Conservation (phyloP, 2,888 invertebrate genomes). For the Drosophila lacicola region DNA sequence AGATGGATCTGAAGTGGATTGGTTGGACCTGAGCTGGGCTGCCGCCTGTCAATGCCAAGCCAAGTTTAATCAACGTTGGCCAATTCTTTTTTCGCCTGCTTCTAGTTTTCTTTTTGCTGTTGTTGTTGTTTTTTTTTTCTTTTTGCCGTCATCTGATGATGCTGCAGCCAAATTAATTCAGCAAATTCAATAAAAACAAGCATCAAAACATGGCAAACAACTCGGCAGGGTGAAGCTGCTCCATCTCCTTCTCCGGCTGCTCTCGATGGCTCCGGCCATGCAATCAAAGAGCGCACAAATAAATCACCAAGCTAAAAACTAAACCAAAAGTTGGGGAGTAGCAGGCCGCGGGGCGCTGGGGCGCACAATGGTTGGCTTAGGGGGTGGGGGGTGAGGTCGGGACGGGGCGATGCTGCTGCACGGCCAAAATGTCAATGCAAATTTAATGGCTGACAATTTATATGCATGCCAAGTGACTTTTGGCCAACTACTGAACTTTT, state of each 20-base stretch:
- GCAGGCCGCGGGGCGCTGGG: background rate
- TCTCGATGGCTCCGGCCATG: conserved; percentile 41
- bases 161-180: conserved; percentile 75
- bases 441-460: conserved; percentile 80
- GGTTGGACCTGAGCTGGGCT: background rate
- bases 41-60: conserved; percentile 62
- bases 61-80: conserved; percentile 71
- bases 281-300: conserved; percentile 78
- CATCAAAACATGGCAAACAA: conserved; percentile 73
- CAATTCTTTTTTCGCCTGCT: conserved; percentile 33
- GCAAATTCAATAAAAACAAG: conserved; percentile 79
- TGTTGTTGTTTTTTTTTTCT: background rate
- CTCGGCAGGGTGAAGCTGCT: conserved; percentile 38
- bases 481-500: conserved; percentile 78
- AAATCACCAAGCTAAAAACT: conserved; percentile 74
- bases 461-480: conserved; percentile 81
- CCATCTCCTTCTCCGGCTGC: conserved; percentile 20
- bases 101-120: conserved; percentile 19
- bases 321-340: conserved; percentile 35
- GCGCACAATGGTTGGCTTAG: background rate
- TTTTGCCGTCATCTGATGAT: conserved; percentile 34
- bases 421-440: conserved; percentile 79
- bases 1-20: conserved; percentile 17
- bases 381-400: background rate
- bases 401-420: conserved; percentile 33